Evolutionary conservation across 2,888 invertebrate genomes (phyloP).

Genomic region (Capitulum mitella): DNA sequence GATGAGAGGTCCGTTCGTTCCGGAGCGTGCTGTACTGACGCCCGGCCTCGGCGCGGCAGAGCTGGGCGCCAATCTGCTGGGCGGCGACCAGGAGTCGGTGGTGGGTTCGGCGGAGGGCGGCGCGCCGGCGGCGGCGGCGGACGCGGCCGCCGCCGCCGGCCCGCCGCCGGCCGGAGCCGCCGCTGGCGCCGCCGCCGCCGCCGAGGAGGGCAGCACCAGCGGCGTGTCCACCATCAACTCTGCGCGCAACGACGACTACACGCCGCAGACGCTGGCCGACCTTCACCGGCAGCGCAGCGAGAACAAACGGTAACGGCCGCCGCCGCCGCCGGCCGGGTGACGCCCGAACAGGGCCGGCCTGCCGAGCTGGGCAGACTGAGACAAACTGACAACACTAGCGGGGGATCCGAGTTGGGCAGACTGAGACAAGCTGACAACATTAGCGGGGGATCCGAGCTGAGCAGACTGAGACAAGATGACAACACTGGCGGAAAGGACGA

Average conservation of each 20-base stretch:
- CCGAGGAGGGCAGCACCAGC: constrained; percentile 54
- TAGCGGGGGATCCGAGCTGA: no score
- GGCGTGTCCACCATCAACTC: constrained; percentile 57
- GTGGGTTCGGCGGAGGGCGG: not conserved
- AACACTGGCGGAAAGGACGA: no score
- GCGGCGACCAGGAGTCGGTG: constrained; percentile 51
- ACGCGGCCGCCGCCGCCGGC: not conserved
- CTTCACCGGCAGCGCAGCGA: constrained; percentile 28
- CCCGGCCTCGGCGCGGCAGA: constrained; percentile 48
- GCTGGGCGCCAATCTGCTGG: constrained; percentile 76
- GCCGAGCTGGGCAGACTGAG: not conserved
- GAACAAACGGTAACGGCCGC: constrained; percentile 20
- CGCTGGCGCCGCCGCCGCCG: constrained; percentile 13
- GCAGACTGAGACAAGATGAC: no score
- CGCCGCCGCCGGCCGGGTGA: not conserved
- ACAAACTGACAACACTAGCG: not conserved
- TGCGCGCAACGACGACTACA: constrained; percentile 47
- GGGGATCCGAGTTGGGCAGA: not conserved
- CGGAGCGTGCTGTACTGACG: no score
- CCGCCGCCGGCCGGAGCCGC: constrained; percentile 37
- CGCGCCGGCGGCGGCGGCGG: constrained; percentile 37
- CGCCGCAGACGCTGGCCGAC: constrained; percentile 24
- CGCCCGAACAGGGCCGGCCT: no score
- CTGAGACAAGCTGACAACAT: no score
- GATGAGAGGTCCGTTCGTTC: no score